Evolutionary conservation across 2,113 vertebrate species (phyloP).

Genomic region (Mus spicilegus): DNA sequence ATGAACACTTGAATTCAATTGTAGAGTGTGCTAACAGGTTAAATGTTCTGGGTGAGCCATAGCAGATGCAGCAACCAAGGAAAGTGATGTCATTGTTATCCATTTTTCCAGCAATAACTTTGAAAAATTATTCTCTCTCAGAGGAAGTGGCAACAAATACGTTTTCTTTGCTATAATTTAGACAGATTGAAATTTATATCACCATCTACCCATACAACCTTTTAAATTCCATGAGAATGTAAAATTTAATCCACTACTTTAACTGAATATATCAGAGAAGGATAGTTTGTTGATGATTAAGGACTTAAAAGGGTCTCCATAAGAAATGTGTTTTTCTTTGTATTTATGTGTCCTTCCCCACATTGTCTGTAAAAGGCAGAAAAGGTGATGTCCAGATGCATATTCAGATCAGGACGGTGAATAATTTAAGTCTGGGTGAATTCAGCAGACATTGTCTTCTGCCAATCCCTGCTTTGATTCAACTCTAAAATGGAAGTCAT

Average conservation of each 20-base stretch:
- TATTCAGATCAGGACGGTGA: not conserved
- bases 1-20: not conserved
- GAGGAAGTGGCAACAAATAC: not conserved
- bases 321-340: slow-evolving; percentile 3
- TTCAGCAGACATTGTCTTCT: not conserved
- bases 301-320: not conserved
- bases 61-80: slow-evolving; percentile 66
- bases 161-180: not conserved
- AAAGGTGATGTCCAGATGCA: not conserved
- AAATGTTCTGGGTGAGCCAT: not conserved
- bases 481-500: not conserved
- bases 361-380: not conserved
- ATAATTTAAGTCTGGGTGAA: not conserved
- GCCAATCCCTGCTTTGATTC: not conserved
- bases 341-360: not conserved
- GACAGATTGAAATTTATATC: not conserved
- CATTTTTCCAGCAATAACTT: slow-evolving; percentile 48
- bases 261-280: not conserved
- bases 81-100: slow-evolving; percentile 79
- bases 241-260: slow-evolving; percentile 72
- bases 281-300: not conserved
- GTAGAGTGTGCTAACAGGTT: slow-evolving; percentile 65
- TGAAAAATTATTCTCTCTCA: slow-evolving; percentile 68
- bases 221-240: not conserved
- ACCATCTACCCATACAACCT: not conserved